phyloP scores from a whole-genome alignment of 2,797 vertebrate species.

The Otolemur crassicaudatus region DNA sequence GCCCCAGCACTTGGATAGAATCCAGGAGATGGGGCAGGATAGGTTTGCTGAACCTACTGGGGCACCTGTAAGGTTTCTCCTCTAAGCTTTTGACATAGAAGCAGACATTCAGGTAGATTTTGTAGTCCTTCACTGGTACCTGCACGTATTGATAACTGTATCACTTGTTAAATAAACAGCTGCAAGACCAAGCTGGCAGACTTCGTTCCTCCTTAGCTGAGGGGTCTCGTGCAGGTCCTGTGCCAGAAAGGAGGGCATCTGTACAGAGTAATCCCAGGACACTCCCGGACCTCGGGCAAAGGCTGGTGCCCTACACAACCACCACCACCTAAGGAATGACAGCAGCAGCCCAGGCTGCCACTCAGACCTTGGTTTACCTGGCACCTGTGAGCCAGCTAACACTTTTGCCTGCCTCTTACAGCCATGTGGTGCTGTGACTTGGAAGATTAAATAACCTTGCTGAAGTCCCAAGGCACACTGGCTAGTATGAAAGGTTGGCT shows the following conservation, averaged over 20 bases:
- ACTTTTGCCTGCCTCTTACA: not conserved
- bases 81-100: not conserved
- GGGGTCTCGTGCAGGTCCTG: not conserved
- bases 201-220: not conserved
- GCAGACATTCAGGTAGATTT: not conserved
- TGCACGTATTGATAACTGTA: no score
- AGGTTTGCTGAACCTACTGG: not conserved
- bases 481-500: not conserved
- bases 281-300: not conserved
- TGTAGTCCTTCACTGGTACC: not conserved
- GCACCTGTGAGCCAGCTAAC: no score
- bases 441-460: not conserved
- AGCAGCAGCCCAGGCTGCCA: not conserved
- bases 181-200: not conserved
- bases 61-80: not conserved
- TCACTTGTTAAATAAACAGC: not conserved
- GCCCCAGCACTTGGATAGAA: accelerated
- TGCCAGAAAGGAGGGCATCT: not conserved
- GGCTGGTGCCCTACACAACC: not conserved
- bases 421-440: not conserved
- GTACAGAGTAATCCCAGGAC: not conserved
- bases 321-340: accelerated
- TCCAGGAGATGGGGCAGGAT: no score
- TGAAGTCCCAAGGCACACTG: not conserved
- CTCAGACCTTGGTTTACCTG: not conserved